phyloP scores from a whole-genome alignment of 2,113 vertebrate genomes.

The Lampris incognitus region DNA sequence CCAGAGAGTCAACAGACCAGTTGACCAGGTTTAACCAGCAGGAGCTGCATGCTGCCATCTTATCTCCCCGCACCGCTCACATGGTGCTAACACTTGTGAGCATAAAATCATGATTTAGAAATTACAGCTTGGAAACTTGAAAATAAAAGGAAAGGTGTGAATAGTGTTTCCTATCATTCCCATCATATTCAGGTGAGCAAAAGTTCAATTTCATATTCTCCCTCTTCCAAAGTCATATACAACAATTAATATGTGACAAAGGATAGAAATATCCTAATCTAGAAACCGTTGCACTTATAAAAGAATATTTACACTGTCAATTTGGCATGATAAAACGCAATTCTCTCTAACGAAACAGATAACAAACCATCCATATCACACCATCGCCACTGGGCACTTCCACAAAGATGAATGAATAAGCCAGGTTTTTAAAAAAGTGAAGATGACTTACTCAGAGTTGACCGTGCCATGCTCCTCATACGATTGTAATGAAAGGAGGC shows the following conservation, averaged over 20 bases:
- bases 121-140: too few relatives aligned
- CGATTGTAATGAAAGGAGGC: neutral
- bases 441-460: constrained; percentile 35
- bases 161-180: neutral
- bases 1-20: constrained; percentile 27
- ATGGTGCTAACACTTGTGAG: neutral
- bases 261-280: neutral
- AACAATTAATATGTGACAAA: neutral
- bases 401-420: constrained; percentile 9
- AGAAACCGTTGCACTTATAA: neutral
- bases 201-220: too few relatives aligned
- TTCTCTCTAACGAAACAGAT: neutral
- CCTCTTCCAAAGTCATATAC: neutral
- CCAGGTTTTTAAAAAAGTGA: neutral
- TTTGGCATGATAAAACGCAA: neutral
- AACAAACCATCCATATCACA: neutral
- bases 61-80: constrained; percentile 14
- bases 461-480: constrained; percentile 30
- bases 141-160: neutral
- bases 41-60: neutral
- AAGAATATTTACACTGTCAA: neutral
- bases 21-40: constrained; percentile 48
- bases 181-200: too few relatives aligned
- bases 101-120: neutral
- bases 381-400: neutral